Evolutionary conservation across 2,888 invertebrate genomes (phyloP), one percentile per base, ranked within the genome.

Genomic region (Athalia rosae): DNA sequence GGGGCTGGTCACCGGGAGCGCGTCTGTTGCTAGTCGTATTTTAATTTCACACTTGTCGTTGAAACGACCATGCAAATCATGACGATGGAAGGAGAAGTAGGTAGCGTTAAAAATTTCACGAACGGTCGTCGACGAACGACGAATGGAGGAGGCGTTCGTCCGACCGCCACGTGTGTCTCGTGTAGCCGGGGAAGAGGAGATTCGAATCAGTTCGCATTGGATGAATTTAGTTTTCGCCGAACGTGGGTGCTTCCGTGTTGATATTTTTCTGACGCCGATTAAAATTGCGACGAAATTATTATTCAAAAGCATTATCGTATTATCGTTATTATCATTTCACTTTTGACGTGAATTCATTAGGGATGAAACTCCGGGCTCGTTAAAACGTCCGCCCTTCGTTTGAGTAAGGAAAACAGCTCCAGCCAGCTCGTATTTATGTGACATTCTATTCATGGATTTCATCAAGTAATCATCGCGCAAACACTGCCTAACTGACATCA

Each of bases 1-100:
- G 8, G 71, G 63, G 67, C 28, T 59, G 13, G 59, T 67, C 67
- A 67, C 82, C 84, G 83, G 79, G 28, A 28, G 28, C 64, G 41
- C 76, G 66, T 76, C 66, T 76, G 76, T 63, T 76, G 76, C n/a
- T n/a, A 41, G 53, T 64, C 61, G 47, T 11, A 9, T 13, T 76
- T 64, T 41, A 74, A 74, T 74, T 74, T 48, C 50, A 74, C 59
- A 74, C 74, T 41, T 50, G 74, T 74, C 61, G 15, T 48, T 74
- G 9, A 43, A 7, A 4, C 28, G 28, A 53, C 50, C 28, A 67
- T 67, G 48, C 50, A 41, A 53, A 41, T 15, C 11, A 11, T 7
- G 50, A 6, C 7, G 3, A 2, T 59, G 3, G 13, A 59, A 2
- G 3, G 3, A 59, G 6, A 59, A 7, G 6, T 6, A 11, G 59